Base-by-base conservation (phyloP, 2,113 vertebrate species). In the Stegastes partitus region DNA sequence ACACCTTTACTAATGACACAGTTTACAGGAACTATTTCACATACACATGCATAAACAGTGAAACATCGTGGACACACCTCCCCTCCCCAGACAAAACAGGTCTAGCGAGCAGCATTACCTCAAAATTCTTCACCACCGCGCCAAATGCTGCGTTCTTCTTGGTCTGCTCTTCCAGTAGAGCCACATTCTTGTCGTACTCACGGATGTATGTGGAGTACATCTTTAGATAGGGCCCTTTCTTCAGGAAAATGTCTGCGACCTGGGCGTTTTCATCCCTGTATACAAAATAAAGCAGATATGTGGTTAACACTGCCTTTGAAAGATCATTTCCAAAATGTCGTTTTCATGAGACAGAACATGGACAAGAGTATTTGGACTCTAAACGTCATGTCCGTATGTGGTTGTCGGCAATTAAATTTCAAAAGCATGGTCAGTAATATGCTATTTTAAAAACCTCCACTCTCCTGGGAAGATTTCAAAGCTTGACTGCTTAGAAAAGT, bases 201-300 rank as follows among this genome's bases (percentile, higher is more conserved):
- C 96, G 96, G 82, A 99, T 99, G 87, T 99, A 99, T 2, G 96
- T 97, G 45, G 98, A 98, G 93, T 99, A 99, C 98, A 99, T 99
- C 90, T 99, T 99, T 63, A 99, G 91, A 84, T 97, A 99, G 0
- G 97, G 98, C 19, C 98, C 97, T 75, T 98, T 98, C 89, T 97
- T 97, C 84, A 99, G 93, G 94, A 99, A 99, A 82, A 99, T 97
- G 83, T 99, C 98, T 37, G 97, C 96, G 53, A 99, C 94, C 90
- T 94, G 94, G 57, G 95, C 93, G 79, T 96, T 94, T 16, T 97
- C 96, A 0, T 93, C 94, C 98, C 98, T 99, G 75, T 37, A 28
- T 8, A 74, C n/a, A 66, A 12, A 81, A 63, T 0, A 16, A 57
- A 80, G 70, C 25, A 61, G 23, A n/a, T 6, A n/a, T 54, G 22